Evolutionary conservation across 2,888 invertebrate species (phyloP), one percentile per base, ranked within the genome.

Genomic region (Drosophila monieri): DNA sequence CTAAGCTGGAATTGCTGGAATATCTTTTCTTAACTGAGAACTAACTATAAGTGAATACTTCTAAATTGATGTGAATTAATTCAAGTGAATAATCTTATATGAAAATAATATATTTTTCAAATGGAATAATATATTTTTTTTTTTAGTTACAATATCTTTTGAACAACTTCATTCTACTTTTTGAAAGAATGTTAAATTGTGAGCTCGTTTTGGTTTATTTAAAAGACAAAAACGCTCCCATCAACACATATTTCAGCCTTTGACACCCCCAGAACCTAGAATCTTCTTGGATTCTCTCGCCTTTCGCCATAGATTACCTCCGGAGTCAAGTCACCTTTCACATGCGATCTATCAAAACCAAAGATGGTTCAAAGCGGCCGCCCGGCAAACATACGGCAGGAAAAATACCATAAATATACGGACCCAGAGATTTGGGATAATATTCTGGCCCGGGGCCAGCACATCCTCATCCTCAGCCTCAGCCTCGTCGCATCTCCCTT

Each of bases 321-420:
- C 65, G 3, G 44, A 65, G 62, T 53, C 65, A 52, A 64, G 62
- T 65, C 62, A 64, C 62, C 62, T 64, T 64, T 64, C 65, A 64
- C 62, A 64, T 64, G 62, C 62, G 62, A 64, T 64, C 62, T 64
- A 64, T 64, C 62, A 64, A 64, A 64, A 39, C 62, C 62, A 64
- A 64, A 65, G 62, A 64, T 64, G 62, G 71, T 71, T 69, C 71
- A 61, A 69, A 61, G 68, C 62, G 53, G 27, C 71, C 68, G 70
- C 68, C 70, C 15, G 70, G 61, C 70, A 68, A 68, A 68, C 53
- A 60, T 60, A 60, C 68, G 60, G 70, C 68, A 68, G 70, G 44
- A 53, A 54, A 70, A 69, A 69, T 70, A 54, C 61, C 71, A 69
- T 69, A 69, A 69, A 70, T 71, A 69, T 70, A 54, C 43, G 37